A percentile compares a stretch with the other conserved stretches of the same genome.
These are phyloP conservation scores for Lithophane ornitopus DNA, from an alignment of 2,888 invertebrate genomes.

Conservation along the genomic window DNA sequence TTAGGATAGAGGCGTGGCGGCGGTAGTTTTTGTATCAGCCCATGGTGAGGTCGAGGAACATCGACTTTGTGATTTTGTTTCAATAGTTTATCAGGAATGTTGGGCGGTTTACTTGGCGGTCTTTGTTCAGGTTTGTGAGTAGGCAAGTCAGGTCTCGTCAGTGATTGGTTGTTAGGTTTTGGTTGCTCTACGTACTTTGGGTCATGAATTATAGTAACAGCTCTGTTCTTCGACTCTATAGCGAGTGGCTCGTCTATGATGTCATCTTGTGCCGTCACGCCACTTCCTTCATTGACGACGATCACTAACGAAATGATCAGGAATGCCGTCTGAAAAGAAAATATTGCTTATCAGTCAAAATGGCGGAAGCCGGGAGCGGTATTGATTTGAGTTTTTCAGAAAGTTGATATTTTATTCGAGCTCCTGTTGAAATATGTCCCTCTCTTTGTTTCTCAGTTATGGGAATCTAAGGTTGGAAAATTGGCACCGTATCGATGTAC, in stretches of 20 bases:
- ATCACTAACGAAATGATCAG: constrained; percentile 88
- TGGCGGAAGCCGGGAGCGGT: background rate
- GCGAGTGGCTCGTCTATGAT: constrained; percentile 81
- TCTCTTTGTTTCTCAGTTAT: background rate
- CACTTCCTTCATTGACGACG: constrained; percentile 83
- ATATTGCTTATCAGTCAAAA: constrained; percentile 34
- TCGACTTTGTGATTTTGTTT: constrained; percentile 74
- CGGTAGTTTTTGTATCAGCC: constrained; percentile 73
- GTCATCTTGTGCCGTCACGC: constrained; percentile 80
- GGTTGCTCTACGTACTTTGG: constrained; percentile 78
- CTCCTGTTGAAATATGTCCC: background rate
- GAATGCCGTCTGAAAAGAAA: constrained; percentile 85
- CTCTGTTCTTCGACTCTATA: constrained; percentile 81
- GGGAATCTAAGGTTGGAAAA: background rate
- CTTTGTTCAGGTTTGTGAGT: constrained; percentile 76
- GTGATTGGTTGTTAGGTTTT: constrained; percentile 62
- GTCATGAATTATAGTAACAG: constrained; percentile 79
- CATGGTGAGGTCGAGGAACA: constrained; percentile 74
- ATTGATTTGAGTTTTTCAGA: background rate
- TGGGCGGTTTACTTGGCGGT: constrained; percentile 84
- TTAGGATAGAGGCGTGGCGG: constrained; percentile 77
- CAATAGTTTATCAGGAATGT: constrained; percentile 74
- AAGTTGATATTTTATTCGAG: background rate
- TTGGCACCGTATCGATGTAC: background rate
- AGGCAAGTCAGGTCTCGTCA: constrained; percentile 69